Percentiles rank a stretch among this genome's conserved stretches.
These are phyloP conservation scores for Ganaspis brasiliensis DNA, from an alignment of 2,888 invertebrate species.

Conservation along the genomic window DNA sequence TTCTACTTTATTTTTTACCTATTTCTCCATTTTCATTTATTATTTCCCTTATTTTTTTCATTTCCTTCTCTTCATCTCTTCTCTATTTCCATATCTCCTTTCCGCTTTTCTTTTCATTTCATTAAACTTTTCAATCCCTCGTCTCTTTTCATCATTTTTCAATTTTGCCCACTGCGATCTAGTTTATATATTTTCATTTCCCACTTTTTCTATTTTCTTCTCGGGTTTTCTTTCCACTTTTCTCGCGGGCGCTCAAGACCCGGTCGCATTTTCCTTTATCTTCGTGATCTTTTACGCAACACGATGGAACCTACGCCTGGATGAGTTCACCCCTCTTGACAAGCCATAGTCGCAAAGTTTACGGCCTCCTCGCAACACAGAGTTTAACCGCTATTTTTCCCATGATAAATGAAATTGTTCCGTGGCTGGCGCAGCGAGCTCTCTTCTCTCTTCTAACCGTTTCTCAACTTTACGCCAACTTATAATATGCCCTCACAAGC, in stretches of 20 bases:
- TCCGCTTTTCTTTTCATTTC: too few relatives aligned
- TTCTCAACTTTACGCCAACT: slow-evolving; percentile 51
- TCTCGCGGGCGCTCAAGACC: background rate
- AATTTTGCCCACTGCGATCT: too few relatives aligned
- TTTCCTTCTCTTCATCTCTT: too few relatives aligned
- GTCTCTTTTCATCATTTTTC: too few relatives aligned
- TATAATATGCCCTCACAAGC: slow-evolving; percentile 49
- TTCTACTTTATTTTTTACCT: too few relatives aligned
- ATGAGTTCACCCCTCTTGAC: slow-evolving; percentile 23
- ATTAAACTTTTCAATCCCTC: too few relatives aligned
- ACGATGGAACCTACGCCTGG: background rate
- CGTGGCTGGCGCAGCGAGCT: slow-evolving; percentile 54
- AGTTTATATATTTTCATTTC: too few relatives aligned
- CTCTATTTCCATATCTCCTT: too few relatives aligned
- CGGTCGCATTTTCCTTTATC: slow-evolving; percentile 49
- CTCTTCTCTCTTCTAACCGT: background rate
- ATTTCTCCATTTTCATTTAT: too few relatives aligned
- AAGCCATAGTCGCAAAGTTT: slow-evolving; percentile 60
- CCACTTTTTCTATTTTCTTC: background rate
- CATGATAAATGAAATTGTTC: slow-evolving; percentile 78
- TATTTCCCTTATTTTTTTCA: too few relatives aligned
- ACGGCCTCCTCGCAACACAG: slow-evolving; percentile 63
- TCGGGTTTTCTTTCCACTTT: background rate
- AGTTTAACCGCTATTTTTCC: slow-evolving; percentile 75
- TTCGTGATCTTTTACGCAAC: slow-evolving; percentile 45